Percentiles rank a stretch among this genome's conserved stretches.
These are phyloP conservation scores for Pegoplata infirma DNA, from an alignment of 2,888 invertebrate genomes.

Conservation along the genomic window DNA sequence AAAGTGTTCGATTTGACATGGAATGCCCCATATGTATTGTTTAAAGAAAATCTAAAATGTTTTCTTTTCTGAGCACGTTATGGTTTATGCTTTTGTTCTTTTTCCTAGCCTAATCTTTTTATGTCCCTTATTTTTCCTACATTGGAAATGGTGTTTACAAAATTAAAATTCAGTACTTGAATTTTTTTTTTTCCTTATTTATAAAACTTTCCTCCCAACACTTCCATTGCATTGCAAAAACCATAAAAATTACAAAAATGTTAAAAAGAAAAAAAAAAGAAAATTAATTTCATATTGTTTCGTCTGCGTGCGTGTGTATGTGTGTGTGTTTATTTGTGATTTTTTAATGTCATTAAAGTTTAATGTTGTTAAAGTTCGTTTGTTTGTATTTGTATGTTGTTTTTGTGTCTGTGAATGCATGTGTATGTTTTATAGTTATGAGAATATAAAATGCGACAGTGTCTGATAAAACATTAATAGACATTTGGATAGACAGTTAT, in stretches of 20 bases:
- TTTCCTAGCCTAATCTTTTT: no score
- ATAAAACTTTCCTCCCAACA: background rate
- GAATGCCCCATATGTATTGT: no score
- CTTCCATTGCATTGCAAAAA: background rate
- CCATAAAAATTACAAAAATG: background rate
- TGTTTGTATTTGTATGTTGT: background rate
- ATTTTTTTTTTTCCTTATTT: no score
- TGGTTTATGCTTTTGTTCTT: no score
- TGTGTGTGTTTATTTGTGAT: background rate
- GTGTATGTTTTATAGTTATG: constrained; percentile 42
- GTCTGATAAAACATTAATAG: constrained; percentile 75
- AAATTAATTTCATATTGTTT: constrained; percentile 44
- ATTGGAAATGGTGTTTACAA: no score
- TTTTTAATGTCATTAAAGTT: no score
- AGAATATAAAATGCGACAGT: constrained; percentile 67
- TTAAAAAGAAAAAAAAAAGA: constrained; percentile 28
- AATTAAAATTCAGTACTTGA: no score
- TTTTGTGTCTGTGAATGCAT: constrained; percentile 13
- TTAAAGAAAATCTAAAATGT: no score
- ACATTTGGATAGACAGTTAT: constrained; percentile 76
- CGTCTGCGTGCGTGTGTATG: background rate
- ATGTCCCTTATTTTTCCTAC: no score
- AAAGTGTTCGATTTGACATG: no score
- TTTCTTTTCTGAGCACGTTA: no score
- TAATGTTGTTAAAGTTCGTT: background rate